Conservation (phyloP, 2,113 vertebrate genomes). For the Embiotoca jacksoni region DNA sequence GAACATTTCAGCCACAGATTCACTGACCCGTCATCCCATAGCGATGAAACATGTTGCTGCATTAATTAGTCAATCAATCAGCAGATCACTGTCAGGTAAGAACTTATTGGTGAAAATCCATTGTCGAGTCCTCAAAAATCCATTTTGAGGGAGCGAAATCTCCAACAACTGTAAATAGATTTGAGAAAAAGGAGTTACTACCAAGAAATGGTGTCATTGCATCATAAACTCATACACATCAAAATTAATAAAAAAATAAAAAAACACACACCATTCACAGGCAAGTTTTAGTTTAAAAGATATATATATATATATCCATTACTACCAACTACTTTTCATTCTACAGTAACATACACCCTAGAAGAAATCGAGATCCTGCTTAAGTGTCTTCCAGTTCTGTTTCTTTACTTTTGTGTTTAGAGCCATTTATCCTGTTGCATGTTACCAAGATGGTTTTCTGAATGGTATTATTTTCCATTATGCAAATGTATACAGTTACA, state of each 20-base stretch:
- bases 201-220: not conserved
- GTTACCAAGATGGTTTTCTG: not conserved
- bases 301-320: too few species aligned
- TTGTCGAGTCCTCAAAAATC: conserved; percentile 10
- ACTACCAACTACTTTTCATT: not conserved
- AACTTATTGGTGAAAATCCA: conserved; percentile 39
- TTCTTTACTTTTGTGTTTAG: conserved; percentile 18
- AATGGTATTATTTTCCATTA: not conserved
- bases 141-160: conserved; percentile 13
- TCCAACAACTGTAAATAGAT: conserved; percentile 41
- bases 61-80: not conserved
- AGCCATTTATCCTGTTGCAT: conserved; percentile 10
- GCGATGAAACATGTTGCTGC: conserved; percentile 31
- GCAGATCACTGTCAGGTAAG: conserved; percentile 8
- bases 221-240: not conserved
- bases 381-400: not conserved
- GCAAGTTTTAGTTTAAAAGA: too few species aligned
- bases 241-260: too few species aligned
- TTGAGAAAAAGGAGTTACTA: conserved; percentile 20
- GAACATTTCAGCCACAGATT: conserved; percentile 22
- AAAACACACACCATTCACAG: too few species aligned
- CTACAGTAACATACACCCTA: conserved; percentile 5
- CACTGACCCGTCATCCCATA: conserved; percentile 51
- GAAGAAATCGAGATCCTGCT: not conserved
- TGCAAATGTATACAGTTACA: not conserved